A percentile compares a stretch with the other conserved stretches of the same genome.
Conservation (phyloP, 2,797 vertebrate genomes). For the Argya squamiceps region DNA sequence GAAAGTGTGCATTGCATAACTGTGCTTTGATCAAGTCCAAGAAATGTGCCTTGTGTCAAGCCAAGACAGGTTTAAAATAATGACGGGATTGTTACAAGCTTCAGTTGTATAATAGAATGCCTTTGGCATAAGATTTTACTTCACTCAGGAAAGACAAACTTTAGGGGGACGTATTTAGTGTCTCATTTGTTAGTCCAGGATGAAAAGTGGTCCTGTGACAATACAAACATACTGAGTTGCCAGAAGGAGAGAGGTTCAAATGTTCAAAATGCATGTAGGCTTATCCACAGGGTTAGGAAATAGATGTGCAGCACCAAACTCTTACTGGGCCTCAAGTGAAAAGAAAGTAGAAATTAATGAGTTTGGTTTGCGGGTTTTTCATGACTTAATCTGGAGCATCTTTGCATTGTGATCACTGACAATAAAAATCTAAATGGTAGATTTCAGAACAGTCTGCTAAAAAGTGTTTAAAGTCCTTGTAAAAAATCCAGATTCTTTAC, state of each 20-base stretch:
- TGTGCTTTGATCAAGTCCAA: slow-evolving; percentile 74
- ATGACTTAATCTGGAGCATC: rapidly evolving
- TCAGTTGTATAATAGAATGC: background rate
- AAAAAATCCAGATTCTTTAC: background rate
- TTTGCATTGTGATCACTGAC: background rate
- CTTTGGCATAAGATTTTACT: background rate
- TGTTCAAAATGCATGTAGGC: background rate
- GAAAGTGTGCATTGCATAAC: slow-evolving; percentile 63
- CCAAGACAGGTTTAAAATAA: slow-evolving; percentile 39
- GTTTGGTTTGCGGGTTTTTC: background rate
- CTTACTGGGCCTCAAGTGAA: background rate
- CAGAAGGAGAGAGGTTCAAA: background rate
- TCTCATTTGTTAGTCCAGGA: background rate
- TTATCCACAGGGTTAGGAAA: background rate
- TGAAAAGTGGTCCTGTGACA: background rate
- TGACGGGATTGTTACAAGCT: background rate
- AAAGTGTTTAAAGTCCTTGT: background rate
- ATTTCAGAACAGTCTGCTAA: background rate
- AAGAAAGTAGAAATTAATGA: background rate
- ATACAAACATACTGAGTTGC: background rate
- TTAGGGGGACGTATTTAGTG: background rate
- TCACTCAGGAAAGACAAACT: background rate
- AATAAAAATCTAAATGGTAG: background rate
- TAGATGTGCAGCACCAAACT: background rate
- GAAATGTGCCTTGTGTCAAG: slow-evolving; percentile 81